phyloP scores from a whole-genome alignment of 2,797 vertebrate species.

The Otolemur crassicaudatus region DNA sequence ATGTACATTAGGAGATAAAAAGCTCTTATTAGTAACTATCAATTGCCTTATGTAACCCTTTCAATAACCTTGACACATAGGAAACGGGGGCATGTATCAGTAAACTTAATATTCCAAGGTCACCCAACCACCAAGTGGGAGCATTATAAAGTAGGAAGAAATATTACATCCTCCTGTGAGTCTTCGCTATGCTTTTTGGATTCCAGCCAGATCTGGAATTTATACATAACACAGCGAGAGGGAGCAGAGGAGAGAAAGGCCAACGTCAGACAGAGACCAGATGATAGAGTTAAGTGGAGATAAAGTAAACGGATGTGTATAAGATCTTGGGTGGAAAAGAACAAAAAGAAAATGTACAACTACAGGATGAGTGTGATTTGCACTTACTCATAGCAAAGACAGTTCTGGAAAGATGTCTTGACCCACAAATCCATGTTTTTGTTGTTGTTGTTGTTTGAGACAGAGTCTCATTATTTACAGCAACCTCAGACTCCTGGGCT shows the following conservation, averaged over 20 bases:
- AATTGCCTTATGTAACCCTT: background rate
- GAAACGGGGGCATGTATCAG: background rate
- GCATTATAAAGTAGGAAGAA: background rate
- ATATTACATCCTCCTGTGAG: background rate
- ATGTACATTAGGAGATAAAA: background rate
- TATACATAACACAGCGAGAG: background rate
- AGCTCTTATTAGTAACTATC: too few relatives aligned
- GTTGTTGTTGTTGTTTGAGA: too few relatives aligned
- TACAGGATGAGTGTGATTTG: background rate
- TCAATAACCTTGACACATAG: background rate
- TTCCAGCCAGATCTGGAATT: background rate
- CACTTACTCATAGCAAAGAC: background rate
- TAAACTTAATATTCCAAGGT: conserved; percentile 18
- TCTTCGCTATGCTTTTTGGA: background rate
- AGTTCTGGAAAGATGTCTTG: background rate
- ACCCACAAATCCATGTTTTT: background rate
- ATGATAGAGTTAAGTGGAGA: background rate
- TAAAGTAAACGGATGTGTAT: background rate
- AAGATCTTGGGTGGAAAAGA: background rate
- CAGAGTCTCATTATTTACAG: too few relatives aligned
- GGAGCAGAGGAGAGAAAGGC: background rate
- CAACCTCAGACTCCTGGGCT: too few relatives aligned
- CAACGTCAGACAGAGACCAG: background rate
- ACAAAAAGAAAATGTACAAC: background rate
- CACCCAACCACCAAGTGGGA: background rate